A percentile compares a stretch with the other conserved stretches of the same genome.
These are phyloP conservation scores for Hylaeus anthracinus DNA, from an alignment of 1,140 invertebrate genomes.

Conservation along the genomic window DNA sequence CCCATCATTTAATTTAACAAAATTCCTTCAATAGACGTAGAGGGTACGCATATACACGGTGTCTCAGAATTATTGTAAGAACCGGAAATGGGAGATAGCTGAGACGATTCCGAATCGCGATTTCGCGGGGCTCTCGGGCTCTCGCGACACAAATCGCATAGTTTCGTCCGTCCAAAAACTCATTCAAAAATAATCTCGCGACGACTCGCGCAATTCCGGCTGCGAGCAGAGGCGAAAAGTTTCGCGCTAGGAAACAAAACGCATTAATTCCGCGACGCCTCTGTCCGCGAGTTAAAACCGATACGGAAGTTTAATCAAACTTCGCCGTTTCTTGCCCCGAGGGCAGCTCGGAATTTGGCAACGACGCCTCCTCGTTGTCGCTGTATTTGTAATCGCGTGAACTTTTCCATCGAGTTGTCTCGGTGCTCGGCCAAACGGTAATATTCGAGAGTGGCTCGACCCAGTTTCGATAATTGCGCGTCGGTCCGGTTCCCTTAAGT, in stretches of 20 bases:
- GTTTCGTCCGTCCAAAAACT: not conserved
- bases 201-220: not conserved
- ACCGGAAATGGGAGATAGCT: too few relatives aligned
- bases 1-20: too few relatives aligned
- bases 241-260: not conserved
- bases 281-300: not conserved
- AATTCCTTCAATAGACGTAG: too few relatives aligned
- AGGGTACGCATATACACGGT: too few relatives aligned
- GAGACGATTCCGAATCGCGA: too few relatives aligned
- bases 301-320: conserved; percentile 36
- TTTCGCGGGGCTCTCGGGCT: too few relatives aligned
- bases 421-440: conserved; percentile 21
- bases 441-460: conserved; percentile 53
- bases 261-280: not conserved
- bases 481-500: conserved; percentile 33
- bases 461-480: conserved; percentile 58
- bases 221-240: not conserved
- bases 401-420: conserved; percentile 36
- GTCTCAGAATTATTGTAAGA: too few relatives aligned
- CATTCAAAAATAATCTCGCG: not conserved
- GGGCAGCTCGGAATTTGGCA: conserved; percentile 34
- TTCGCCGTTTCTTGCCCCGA: conserved; percentile 18
- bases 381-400: conserved; percentile 38
- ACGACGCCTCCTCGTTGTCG: not conserved
- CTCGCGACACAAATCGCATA: not conserved